A percentile compares a stretch with the other conserved stretches of the same genome.
phyloP scores from a whole-genome alignment of 2,888 invertebrate genomes.

The Idaea dimidiata region DNA sequence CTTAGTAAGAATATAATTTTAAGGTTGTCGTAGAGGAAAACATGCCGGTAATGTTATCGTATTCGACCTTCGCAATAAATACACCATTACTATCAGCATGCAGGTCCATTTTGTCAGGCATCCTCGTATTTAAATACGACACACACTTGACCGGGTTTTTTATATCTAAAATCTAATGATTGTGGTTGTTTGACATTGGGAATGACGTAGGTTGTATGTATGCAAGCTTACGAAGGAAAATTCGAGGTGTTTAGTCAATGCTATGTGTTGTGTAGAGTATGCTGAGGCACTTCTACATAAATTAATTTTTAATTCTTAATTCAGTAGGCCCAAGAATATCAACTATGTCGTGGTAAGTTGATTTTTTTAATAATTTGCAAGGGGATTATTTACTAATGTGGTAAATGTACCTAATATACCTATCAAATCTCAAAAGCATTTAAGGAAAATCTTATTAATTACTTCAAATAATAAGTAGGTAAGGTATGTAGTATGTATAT shows the following conservation, averaged over 20 bases:
- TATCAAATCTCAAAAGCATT: no score
- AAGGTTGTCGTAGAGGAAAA: constrained; percentile 9
- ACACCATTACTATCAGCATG: background rate
- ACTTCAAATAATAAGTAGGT: no score
- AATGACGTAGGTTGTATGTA: background rate
- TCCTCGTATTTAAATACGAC: constrained; percentile 11
- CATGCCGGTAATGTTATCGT: constrained; percentile 1
- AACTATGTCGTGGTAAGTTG: background rate
- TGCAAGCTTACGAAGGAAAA: constrained; percentile 2
- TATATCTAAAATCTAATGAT: constrained; percentile 17
- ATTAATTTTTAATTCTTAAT: background rate
- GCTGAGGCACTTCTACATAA: background rate
- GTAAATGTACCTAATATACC: no score
- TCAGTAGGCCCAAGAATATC: background rate
- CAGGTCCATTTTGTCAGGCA: constrained; percentile 7
- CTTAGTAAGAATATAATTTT: background rate
- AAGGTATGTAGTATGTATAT: no score
- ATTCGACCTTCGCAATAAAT: constrained; percentile 1
- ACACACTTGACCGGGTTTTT: constrained; percentile 27
- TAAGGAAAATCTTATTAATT: no score
- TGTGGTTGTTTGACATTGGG: constrained; percentile 17
- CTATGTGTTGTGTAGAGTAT: background rate
- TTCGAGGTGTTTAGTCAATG: background rate
- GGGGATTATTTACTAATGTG: background rate
- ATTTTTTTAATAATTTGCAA: background rate